phyloP scores from a whole-genome alignment of 2,888 invertebrate species.

The Pseudoips prasinana region DNA sequence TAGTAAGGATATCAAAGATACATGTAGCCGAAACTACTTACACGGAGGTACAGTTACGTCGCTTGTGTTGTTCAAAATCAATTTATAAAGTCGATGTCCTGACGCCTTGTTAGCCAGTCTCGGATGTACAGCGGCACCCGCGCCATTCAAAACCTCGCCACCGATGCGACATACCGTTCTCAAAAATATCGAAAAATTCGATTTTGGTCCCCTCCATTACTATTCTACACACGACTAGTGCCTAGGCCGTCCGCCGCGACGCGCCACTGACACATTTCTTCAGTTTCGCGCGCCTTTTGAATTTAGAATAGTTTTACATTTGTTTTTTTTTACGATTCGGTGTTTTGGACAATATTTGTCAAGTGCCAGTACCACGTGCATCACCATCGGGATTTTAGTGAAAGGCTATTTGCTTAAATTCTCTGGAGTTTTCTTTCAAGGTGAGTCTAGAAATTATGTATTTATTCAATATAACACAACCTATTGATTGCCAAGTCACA shows the following conservation, averaged over 20 bases:
- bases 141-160: conserved; percentile 70
- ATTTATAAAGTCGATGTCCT: conserved; percentile 81
- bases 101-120: conserved; percentile 65
- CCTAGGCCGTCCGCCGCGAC: conserved; percentile 73
- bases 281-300: conserved; percentile 72
- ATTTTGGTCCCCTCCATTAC: conserved; percentile 54
- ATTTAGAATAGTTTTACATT: conserved; percentile 68
- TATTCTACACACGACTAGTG: conserved; percentile 63
- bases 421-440: conserved; percentile 40
- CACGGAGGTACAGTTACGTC: conserved; percentile 64
- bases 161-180: conserved; percentile 64
- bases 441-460: conserved; percentile 46
- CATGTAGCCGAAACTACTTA: conserved; percentile 38
- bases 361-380: conserved; percentile 51
- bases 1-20: conserved; percentile 30
- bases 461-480: conserved; percentile 5
- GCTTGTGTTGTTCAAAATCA: conserved; percentile 66
- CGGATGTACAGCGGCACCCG: conserved; percentile 57
- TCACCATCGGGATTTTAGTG: conserved; percentile 44
- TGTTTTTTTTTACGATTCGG: conserved; percentile 55
- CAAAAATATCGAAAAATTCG: conserved; percentile 62
- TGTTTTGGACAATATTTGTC: conserved; percentile 52
- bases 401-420: conserved; percentile 36
- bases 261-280: conserved; percentile 81
- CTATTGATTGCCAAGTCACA: conserved; percentile 16